Evolutionary conservation across 1,140 invertebrate genomes (phyloP), one percentile per base, ranked within the genome.

Genomic region (Tetranychus cinnabarinus): DNA sequence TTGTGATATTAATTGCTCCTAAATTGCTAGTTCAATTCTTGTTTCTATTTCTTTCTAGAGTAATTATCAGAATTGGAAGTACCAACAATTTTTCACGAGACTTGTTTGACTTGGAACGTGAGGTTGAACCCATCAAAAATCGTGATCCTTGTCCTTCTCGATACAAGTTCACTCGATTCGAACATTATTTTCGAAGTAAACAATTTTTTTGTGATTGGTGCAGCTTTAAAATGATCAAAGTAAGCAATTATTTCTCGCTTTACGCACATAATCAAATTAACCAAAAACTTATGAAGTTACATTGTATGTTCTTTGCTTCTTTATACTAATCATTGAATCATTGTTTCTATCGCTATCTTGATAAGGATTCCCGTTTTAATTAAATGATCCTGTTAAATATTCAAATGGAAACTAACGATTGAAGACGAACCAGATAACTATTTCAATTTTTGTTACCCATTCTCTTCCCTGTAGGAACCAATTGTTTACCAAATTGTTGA

Each of bases 191-290:
- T 70, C 76, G 85, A 65, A 79, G 82, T 61, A 79, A 81, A 31
- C 79, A 80, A 12, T 83, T 90, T 67, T 77, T 80, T 42, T 70
- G 89, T 23, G 88, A 92, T 70, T 92, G 88, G 88, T 92, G 88
- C 67, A 81, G 81, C 57, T 90, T 91, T 69, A 77, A 80, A 71
- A 73, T 90, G 74, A 54, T 63, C 34, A 45, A 37, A 34, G 37
- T 46, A 59, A 42, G 57, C 37, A 13, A 36, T n/a, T n/a, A n/a
- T 6, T 31, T 23, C 50, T 15, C 2, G 23, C 50, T n/a, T 33
- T 31, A 52, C 8, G 12, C 23, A 5, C 6, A 4, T 50, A 50
- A 31, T 50, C 23, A 15, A 46, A 46, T 10, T 46, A 46, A 46
- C 15, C 15, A 46, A 46, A 46, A 46, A 10, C 2, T 0, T 3